Conservation (phyloP, 2,888 invertebrate genomes). For the Caenorhabditis panamensis region DNA sequence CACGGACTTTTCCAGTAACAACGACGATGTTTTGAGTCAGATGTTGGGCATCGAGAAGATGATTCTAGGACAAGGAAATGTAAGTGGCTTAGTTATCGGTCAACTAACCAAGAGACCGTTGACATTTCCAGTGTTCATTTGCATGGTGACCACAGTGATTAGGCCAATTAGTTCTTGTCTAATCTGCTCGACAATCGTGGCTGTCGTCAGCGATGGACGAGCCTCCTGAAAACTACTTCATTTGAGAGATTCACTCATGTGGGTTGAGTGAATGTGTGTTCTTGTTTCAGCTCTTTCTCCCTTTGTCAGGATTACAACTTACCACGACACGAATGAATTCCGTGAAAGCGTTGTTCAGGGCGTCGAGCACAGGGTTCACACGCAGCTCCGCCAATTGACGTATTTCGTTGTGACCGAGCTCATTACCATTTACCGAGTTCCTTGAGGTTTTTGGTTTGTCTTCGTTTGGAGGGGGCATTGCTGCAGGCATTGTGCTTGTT, state of each 20-base stretch:
- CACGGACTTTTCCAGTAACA: conserved; percentile 16
- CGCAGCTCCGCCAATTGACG: conserved; percentile 10
- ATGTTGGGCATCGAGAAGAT: conserved; percentile 13
- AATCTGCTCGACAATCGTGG: conserved; percentile 22
- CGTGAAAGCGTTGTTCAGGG: conserved; percentile 33
- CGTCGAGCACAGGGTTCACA: conserved; percentile 44
- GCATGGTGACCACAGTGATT: conserved; percentile 34
- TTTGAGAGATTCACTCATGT: conserved; percentile 14
- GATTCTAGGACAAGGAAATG: conserved; percentile 10
- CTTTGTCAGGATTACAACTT: neutral
- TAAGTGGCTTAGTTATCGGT: neutral
- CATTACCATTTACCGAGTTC: neutral
- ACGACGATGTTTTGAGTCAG: conserved; percentile 17
- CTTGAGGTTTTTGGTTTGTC: neutral
- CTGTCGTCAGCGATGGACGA: conserved; percentile 28
- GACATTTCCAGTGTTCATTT: conserved; percentile 48
- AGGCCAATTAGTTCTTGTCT: conserved; percentile 28
- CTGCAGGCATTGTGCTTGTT: conserved; percentile 8
- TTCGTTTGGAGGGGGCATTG: neutral
- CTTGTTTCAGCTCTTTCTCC: neutral
- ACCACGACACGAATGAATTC: conserved; percentile 41
- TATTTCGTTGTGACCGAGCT: neutral
- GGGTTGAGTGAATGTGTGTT: conserved; percentile 3
- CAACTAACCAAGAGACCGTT: conserved; percentile 25
- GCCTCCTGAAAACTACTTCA: conserved; percentile 27